These are phyloP conservation scores for Pyralis farinalis DNA, from an alignment of 2,888 invertebrate genomes.

Conservation along the genomic window DNA sequence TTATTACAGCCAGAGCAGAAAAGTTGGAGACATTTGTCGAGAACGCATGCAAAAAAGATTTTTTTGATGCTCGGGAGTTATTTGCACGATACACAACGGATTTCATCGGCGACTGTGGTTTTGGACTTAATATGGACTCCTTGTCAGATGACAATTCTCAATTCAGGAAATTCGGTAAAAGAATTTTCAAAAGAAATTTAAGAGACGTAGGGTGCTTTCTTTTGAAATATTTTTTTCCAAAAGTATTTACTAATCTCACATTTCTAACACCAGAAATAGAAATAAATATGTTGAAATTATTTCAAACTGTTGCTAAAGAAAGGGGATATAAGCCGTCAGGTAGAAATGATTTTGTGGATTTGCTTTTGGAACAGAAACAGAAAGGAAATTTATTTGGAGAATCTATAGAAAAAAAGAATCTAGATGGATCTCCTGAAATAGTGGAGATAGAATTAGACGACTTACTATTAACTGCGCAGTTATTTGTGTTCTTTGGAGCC, in stretches of 20 bases:
- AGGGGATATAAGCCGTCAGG: conserved; percentile 29
- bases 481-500: conserved; percentile 42
- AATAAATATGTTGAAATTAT: conserved; percentile 17
- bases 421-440: too few relatives aligned
- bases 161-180: conserved; percentile 29
- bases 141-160: conserved; percentile 32
- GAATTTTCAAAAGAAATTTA: conserved; percentile 21
- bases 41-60: conserved; percentile 1
- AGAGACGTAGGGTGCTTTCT: conserved; percentile 24
- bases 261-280: conserved; percentile 23
- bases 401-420: conserved; percentile 30
- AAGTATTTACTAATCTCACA: conserved; percentile 21
- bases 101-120: conserved; percentile 39
- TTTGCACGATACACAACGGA: conserved; percentile 42
- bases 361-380: conserved; percentile 29
- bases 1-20: conserved; percentile 30
- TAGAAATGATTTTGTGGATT: conserved; percentile 35
- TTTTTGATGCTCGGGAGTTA: conserved; percentile 31
- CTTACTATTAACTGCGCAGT: conserved; percentile 31
- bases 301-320: conserved; percentile 24
- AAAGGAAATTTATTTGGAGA: conserved; percentile 33
- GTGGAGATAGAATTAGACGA: conserved; percentile 32
- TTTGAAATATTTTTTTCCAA: conserved; percentile 27
- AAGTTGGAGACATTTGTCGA: conserved; percentile 22
- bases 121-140: conserved; percentile 34